Conservation (phyloP, 2,113 vertebrate species). For the Turnix velox region DNA sequence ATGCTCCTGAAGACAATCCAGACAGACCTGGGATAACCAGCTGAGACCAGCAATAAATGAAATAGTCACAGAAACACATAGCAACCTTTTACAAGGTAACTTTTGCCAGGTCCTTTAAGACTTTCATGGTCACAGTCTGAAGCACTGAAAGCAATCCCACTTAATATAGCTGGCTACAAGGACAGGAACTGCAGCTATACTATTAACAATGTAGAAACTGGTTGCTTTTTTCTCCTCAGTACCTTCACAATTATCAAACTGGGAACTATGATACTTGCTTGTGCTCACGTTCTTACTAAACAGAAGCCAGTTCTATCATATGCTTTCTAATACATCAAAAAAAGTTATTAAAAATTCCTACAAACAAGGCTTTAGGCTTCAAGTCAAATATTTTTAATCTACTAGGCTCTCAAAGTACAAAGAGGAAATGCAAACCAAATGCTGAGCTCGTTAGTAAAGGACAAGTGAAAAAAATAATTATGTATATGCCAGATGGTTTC, state of each 20-base stretch:
- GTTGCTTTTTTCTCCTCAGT: neutral
- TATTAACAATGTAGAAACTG: neutral
- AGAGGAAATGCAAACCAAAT: constrained; percentile 28
- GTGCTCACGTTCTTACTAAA: neutral
- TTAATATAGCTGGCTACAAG: neutral
- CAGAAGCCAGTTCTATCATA: neutral
- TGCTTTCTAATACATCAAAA: neutral
- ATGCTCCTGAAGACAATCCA: neutral
- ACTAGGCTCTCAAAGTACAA: neutral
- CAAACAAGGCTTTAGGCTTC: neutral
- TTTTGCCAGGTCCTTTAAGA: neutral
- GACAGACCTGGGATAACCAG: neutral
- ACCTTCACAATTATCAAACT: neutral
- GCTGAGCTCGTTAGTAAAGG: neutral
- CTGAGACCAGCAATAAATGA: neutral
- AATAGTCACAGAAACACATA: neutral
- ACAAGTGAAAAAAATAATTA: neutral
- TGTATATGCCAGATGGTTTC: neutral
- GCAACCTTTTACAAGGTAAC: neutral
- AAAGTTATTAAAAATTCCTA: neutral
- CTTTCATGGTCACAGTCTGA: neutral
- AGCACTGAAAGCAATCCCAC: neutral
- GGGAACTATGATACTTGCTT: neutral
- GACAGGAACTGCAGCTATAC: neutral
- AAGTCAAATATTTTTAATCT: neutral